A percentile compares a stretch with the other conserved stretches of the same genome.
These are phyloP conservation scores for Verasper variegatus DNA, from an alignment of 2,113 vertebrate species.

Conservation along the genomic window DNA sequence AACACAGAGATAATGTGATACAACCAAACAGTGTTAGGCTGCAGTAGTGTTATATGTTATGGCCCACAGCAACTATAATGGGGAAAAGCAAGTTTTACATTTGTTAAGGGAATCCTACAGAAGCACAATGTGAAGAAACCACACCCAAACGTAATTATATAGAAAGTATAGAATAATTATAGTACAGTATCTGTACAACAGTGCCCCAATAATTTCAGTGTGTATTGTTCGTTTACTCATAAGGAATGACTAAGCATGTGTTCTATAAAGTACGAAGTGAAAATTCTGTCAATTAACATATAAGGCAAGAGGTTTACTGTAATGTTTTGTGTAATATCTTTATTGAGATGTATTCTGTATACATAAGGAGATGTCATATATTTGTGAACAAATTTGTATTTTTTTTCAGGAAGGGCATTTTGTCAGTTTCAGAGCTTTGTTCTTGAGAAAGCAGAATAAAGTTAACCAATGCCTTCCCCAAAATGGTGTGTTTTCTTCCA, in stretches of 20 bases:
- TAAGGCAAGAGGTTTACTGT: neutral
- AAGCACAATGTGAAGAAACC: too few relatives aligned
- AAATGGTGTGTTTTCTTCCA: neutral
- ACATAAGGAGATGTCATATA: neutral
- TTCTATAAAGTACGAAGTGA: neutral
- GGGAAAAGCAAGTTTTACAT: too few relatives aligned
- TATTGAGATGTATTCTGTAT: slow-evolving; percentile 7
- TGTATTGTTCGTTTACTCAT: too few relatives aligned
- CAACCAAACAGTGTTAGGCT: too few relatives aligned
- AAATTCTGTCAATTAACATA: neutral
- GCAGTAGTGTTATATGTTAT: too few relatives aligned
- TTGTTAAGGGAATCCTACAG: too few relatives aligned
- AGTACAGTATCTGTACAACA: neutral
- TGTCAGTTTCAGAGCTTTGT: slow-evolving; percentile 15
- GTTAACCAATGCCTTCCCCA: slow-evolving; percentile 11
- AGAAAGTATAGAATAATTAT: neutral
- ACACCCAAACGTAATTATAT: neutral
- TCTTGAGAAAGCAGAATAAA: slow-evolving; percentile 34
- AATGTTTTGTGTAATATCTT: slow-evolving; percentile 20
- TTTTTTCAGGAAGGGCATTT: slow-evolving; percentile 25
- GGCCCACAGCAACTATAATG: too few relatives aligned
- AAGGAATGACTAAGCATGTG: slow-evolving; percentile 11
- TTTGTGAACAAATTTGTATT: slow-evolving; percentile 32
- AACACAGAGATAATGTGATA: too few relatives aligned
- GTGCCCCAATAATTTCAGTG: neutral